phyloP scores from a whole-genome alignment of 2,888 invertebrate genomes.

The Panopea generosa region DNA sequence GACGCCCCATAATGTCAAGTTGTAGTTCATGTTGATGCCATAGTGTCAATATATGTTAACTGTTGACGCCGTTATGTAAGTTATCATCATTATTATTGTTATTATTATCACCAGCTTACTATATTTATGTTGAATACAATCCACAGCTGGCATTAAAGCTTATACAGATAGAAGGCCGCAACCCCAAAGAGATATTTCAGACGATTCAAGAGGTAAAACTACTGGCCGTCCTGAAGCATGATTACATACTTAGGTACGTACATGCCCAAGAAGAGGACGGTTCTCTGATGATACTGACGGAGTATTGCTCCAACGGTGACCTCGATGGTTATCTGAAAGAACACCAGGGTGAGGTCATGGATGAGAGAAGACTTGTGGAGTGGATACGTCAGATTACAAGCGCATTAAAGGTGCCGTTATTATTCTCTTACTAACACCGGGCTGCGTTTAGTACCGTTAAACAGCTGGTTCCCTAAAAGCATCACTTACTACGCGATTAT shows the following conservation, averaged over 20 bases:
- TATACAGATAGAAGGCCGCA: slow-evolving; percentile 20
- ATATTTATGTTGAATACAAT: too few relatives aligned
- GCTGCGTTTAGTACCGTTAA: too few relatives aligned
- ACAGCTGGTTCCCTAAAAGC: too few relatives aligned
- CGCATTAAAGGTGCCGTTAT: slow-evolving; percentile 37
- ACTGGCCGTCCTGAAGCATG: slow-evolving; percentile 36
- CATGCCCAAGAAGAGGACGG: slow-evolving; percentile 14
- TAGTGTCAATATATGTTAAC: too few relatives aligned
- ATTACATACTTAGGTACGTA: slow-evolving; percentile 38
- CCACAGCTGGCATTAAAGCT: slow-evolving; percentile 37
- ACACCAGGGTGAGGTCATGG: slow-evolving; percentile 34
- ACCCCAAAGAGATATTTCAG: slow-evolving; percentile 26
- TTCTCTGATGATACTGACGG: slow-evolving; percentile 40
- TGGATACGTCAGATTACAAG: slow-evolving; percentile 49
- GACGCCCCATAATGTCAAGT: too few relatives aligned
- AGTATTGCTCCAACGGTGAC: slow-evolving; percentile 49
- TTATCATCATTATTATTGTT: too few relatives aligned
- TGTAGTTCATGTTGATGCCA: too few relatives aligned
- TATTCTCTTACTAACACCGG: too few relatives aligned
- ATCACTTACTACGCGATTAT: too few relatives aligned
- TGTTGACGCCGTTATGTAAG: too few relatives aligned
- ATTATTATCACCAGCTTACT: too few relatives aligned
- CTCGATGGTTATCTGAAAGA: slow-evolving; percentile 23
- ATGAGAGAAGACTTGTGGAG: slow-evolving; percentile 38
- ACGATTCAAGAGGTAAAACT: slow-evolving; percentile 43